Evolutionary conservation across 2,113 vertebrate genomes (phyloP).

Genomic region (Xiphophorus couchianus): DNA sequence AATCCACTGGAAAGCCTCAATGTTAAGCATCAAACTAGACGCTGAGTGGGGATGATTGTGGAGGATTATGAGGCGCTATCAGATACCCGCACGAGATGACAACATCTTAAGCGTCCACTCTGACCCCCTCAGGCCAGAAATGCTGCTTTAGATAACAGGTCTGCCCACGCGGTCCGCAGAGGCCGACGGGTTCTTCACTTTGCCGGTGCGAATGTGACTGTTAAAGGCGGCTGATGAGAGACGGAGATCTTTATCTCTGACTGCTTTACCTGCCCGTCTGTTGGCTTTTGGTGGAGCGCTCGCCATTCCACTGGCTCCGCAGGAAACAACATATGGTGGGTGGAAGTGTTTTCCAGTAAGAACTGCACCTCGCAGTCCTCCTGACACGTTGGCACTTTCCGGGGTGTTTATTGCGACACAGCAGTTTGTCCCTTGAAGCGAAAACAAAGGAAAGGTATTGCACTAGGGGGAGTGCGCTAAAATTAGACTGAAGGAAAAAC

Average conservation of each 20-base stretch:
- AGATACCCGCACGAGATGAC: constrained; percentile 63
- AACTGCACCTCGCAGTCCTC: constrained; percentile 49
- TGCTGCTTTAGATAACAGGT: constrained; percentile 59
- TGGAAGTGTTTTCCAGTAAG: constrained; percentile 55
- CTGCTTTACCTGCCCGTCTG: constrained; percentile 15
- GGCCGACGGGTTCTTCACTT: constrained; percentile 25
- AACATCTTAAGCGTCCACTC: constrained; percentile 39
- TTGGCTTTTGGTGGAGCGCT: constrained; percentile 41
- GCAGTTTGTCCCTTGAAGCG: constrained; percentile 47
- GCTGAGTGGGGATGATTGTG: constrained; percentile 36
- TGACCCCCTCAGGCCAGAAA: constrained; percentile 51
- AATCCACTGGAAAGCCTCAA: constrained; percentile 62
- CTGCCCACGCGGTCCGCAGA: constrained; percentile 15
- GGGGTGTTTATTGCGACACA: constrained; percentile 49
- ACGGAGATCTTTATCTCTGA: constrained; percentile 54
- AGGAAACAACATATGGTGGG: constrained; percentile 45
- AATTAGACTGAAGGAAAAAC: constrained; percentile 36
- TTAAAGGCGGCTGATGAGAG: constrained; percentile 24
- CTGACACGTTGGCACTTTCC: constrained; percentile 49
- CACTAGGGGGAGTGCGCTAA: constrained; percentile 30
- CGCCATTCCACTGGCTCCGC: constrained; percentile 10
- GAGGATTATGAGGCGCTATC: constrained; percentile 67
- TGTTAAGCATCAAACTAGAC: constrained; percentile 49
- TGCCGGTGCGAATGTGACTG: constrained; percentile 32
- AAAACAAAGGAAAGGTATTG: constrained; percentile 24